Evolutionary conservation across 2,888 invertebrate genomes (phyloP), one percentile per base, ranked within the genome.

Genomic region (Coenonympha glycerion): DNA sequence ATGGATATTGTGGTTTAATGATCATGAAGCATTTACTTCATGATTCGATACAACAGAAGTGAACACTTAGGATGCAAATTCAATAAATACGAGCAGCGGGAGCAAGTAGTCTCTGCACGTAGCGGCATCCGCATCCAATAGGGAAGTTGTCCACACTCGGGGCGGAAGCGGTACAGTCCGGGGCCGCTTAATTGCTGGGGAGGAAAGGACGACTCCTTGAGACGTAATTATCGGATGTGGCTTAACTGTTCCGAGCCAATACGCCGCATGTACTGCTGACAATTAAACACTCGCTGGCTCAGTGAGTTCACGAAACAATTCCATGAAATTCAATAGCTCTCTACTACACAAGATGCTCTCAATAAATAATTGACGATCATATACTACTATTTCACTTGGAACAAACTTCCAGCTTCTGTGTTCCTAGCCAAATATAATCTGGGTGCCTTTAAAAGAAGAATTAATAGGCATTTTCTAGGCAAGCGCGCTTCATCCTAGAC

Each of bases 201-300:
- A 39, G 3, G 6, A 36, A 8, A 36, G 24, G 39, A 24, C 22
- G 39, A n/a, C n/a, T n/a, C 39, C 39, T 9, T 39, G 22, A 24
- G 22, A 13, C 22, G 24, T 24, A 24, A 40, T 40, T 40, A 40
- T 9, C 39, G 39, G 39, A 40, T 40, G 13, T 24, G 22, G 39
- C 24, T 40, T 9, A 24, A 40, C 21, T 37, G 37, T 21, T 37
- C 37, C 21, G 21, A 11, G 21, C 37, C 11, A 19, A 37, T 19
- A 11, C 36, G 15, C 31, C 13, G 6, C 13, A n/a, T 31, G 15
- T 13, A 24, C 24, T 9, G 11, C 13, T 28, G n/a, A n/a, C 13
- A 30, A 2, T 13, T 13, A 2, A 28, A 13, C 4, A 9, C 13
- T 33, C 15, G 15, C 31, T 33, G 9, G 16, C 15, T 33, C 31